These are phyloP conservation scores for Seira musarum DNA, from an alignment of 2,888 invertebrate species.

Conservation along the genomic window DNA sequence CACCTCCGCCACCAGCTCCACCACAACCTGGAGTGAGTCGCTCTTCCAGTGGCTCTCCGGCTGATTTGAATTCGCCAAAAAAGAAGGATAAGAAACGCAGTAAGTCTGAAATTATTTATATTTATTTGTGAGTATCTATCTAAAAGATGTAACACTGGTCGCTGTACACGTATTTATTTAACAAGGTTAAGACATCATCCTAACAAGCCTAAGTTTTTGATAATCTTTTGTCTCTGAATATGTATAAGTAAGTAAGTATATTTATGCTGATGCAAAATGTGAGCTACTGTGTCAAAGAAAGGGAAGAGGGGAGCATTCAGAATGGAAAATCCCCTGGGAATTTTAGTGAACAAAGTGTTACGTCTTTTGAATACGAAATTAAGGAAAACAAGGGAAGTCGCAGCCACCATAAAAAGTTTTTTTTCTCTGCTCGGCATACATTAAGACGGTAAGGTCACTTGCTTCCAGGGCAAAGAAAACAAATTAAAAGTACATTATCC, in stretches of 20 bases:
- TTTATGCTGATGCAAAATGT: too few species aligned
- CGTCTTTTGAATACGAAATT: constrained; percentile 39
- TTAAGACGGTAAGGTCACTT: constrained; percentile 7
- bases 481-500: constrained; percentile 47
- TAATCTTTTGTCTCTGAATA: too few species aligned
- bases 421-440: too few species aligned
- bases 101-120: constrained; percentile 38
- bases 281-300: background rate
- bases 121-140: too few species aligned
- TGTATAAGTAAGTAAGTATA: too few species aligned
- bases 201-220: too few species aligned
- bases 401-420: background rate
- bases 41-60: constrained; percentile 52
- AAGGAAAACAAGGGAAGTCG: constrained; percentile 11
- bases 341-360: constrained; percentile 3
- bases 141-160: too few species aligned
- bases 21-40: constrained; percentile 35
- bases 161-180: too few species aligned
- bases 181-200: too few species aligned
- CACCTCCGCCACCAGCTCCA: constrained; percentile 66
- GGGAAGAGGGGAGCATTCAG: background rate
- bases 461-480: constrained; percentile 25
- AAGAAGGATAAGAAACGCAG: constrained; percentile 48
- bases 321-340: constrained; percentile 7
- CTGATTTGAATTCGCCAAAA: constrained; percentile 46